These are phyloP conservation scores for Noctuana brunneofusca DNA, from an alignment of 2,888 invertebrate species.

Conservation along the genomic window DNA sequence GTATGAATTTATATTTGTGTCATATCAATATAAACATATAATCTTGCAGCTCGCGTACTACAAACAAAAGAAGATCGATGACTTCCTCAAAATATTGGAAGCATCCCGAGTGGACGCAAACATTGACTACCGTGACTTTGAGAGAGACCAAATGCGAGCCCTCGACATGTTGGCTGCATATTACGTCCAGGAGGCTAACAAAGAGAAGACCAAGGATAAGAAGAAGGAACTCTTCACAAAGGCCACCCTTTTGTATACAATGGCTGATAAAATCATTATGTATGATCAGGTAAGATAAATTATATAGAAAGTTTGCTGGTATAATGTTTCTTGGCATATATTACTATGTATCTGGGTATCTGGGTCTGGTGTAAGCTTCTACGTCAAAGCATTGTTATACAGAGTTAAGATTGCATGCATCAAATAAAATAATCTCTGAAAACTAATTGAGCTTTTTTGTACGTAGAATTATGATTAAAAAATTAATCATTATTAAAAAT, in stretches of 20 bases:
- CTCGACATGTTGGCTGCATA: constrained; percentile 99
- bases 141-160: constrained; percentile 98
- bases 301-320: neutral
- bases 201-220: constrained; percentile 96
- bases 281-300: constrained; percentile 93
- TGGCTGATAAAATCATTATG: constrained; percentile 99
- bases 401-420: too few species aligned
- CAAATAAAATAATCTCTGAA: too few species aligned
- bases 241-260: constrained; percentile 98
- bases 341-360: too few species aligned
- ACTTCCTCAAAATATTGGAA: constrained; percentile 97
- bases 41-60: constrained; percentile 96
- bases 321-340: too few species aligned
- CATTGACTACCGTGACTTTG: constrained; percentile 93
- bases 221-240: constrained; percentile 97
- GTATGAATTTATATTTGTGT: too few species aligned
- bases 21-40: too few species aligned
- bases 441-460: too few species aligned
- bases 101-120: constrained; percentile 93
- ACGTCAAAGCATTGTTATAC: too few species aligned
- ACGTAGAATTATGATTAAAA: too few species aligned
- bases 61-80: constrained; percentile 94
- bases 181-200: constrained; percentile 97
- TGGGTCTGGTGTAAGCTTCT: too few species aligned
- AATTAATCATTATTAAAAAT: too few species aligned